A percentile compares a stretch with the other conserved stretches of the same genome.
Evolutionary conservation across 2,888 invertebrate genomes (phyloP).

Genomic region (Ctenicera cuprea): DNA sequence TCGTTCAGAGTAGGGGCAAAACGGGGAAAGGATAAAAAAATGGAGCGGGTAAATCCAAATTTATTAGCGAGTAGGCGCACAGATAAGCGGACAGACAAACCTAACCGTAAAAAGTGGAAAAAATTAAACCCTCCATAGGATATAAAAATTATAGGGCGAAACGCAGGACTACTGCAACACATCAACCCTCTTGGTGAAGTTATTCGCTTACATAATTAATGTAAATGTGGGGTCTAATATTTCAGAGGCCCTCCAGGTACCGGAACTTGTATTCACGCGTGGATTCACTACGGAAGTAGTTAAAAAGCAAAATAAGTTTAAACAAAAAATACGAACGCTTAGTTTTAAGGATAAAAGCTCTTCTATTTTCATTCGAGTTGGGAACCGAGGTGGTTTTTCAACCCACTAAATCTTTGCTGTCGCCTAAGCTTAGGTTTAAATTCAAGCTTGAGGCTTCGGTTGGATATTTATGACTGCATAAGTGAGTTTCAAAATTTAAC

Average conservation of each 20-base stretch:
- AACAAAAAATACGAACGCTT: conserved; percentile 36
- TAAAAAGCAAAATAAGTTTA: conserved; percentile 46
- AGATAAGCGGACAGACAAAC: conserved; percentile 25
- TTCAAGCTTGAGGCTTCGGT: conserved; percentile 42
- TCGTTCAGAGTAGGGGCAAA: background rate
- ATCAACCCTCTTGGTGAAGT: conserved; percentile 51
- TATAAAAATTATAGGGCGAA: conserved; percentile 41
- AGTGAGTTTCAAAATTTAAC: conserved; percentile 41
- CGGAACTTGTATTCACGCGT: conserved; percentile 47
- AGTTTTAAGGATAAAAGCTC: conserved; percentile 32
- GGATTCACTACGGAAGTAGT: conserved; percentile 45
- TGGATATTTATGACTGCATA: conserved; percentile 44
- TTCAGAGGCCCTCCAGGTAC: conserved; percentile 56
- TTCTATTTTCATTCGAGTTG: conserved; percentile 37
- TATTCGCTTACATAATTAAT: conserved; percentile 60
- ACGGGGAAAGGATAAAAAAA: conserved; percentile 12
- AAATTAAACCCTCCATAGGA: conserved; percentile 24
- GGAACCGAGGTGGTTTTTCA: conserved; percentile 40
- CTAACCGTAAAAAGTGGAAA: conserved; percentile 28
- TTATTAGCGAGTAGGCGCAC: conserved; percentile 23
- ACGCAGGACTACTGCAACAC: conserved; percentile 43
- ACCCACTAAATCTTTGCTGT: conserved; percentile 43
- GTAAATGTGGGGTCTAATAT: conserved; percentile 62
- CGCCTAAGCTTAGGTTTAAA: conserved; percentile 49
- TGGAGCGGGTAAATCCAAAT: conserved; percentile 27